These are phyloP conservation scores for Bubo bubo DNA, from an alignment of 2,113 vertebrate species.

Conservation along the genomic window DNA sequence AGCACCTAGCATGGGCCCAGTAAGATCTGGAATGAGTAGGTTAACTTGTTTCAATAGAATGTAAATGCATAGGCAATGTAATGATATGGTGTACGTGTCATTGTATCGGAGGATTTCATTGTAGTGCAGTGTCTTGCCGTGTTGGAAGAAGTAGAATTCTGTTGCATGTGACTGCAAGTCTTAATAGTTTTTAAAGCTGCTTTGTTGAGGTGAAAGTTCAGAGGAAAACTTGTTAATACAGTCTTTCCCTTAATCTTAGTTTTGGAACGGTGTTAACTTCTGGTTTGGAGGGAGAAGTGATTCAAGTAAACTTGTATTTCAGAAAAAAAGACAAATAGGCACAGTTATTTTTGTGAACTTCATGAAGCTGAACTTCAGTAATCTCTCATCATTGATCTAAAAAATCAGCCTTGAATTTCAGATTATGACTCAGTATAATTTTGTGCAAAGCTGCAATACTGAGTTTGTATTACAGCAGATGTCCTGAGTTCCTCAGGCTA, in stretches of 20 bases:
- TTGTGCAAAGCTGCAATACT: background rate
- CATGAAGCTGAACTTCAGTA: background rate
- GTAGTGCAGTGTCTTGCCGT: background rate
- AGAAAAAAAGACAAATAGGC: background rate
- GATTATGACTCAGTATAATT: background rate
- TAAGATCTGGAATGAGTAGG: constrained; percentile 93
- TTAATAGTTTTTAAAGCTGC: background rate
- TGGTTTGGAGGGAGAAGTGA: background rate
- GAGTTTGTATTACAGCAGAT: background rate
- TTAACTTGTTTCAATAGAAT: constrained; percentile 71
- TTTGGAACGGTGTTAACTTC: background rate
- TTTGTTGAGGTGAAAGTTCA: background rate
- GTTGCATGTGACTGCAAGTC: background rate
- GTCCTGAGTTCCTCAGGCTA: background rate
- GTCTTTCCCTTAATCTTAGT: background rate
- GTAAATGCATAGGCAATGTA: constrained; percentile 52
- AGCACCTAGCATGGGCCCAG: constrained; percentile 88
- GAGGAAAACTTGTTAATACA: background rate
- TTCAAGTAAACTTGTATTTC: background rate
- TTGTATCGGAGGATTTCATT: background rate
- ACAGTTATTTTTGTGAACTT: background rate
- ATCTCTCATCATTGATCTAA: background rate
- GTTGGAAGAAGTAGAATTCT: background rate
- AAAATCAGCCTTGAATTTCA: background rate
- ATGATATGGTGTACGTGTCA: background rate